phyloP scores from a whole-genome alignment of 2,888 invertebrate genomes.

The Stramonita haemastoma region DNA sequence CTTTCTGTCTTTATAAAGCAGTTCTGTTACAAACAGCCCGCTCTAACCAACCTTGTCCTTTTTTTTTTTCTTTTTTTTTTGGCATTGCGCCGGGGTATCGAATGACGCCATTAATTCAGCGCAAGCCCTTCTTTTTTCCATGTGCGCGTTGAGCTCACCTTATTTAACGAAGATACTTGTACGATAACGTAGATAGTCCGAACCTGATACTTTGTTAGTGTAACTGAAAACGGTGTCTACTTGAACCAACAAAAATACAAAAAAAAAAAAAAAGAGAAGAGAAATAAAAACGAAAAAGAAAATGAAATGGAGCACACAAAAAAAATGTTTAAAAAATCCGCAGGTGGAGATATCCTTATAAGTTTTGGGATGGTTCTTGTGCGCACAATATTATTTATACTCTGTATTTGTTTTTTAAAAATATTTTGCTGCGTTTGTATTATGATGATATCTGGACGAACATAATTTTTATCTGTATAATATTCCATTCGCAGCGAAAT shows the following conservation, averaged over 20 bases:
- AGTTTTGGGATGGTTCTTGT: no score
- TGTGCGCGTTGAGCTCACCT: background rate
- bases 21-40: conserved; percentile 1
- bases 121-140: background rate
- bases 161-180: background rate
- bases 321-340: no score
- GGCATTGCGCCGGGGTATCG: background rate
- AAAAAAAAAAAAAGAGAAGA: no score
- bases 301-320: no score
- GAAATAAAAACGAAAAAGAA: no score
- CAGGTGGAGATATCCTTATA: no score
- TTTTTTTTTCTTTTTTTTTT: background rate
- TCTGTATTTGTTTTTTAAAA: no score
- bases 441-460: no score
- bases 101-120: conserved; percentile 16
- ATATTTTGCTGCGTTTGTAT: no score
- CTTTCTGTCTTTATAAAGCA: background rate
- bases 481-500: no score
- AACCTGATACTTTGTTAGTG: conserved; percentile 3
- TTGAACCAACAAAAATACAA: background rate
- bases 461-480: no score
- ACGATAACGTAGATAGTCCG: background rate
- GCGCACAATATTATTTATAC: no score
- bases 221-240: background rate
- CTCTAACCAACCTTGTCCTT: background rate